These are phyloP conservation scores for Thinocorus orbignyianus DNA, from an alignment of 2,113 vertebrate genomes.

Conservation along the genomic window DNA sequence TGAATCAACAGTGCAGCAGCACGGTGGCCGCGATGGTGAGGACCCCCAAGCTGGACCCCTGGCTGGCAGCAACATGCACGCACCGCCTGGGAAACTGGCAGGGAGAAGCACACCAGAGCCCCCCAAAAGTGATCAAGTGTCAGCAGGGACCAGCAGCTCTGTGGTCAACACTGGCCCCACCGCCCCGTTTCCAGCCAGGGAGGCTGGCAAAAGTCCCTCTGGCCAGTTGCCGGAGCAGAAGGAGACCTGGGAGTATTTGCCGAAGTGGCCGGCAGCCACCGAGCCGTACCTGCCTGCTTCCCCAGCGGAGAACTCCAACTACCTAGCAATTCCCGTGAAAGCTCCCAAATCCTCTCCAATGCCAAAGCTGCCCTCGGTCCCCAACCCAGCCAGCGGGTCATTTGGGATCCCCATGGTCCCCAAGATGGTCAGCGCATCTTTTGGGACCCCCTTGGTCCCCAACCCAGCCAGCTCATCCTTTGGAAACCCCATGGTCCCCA, in stretches of 20 bases:
- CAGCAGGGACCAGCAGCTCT: not conserved
- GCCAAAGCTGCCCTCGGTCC: not conserved
- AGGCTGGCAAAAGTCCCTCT: not conserved
- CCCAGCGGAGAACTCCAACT: constrained; percentile 11
- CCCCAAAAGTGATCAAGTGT: not conserved
- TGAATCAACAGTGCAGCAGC: not conserved
- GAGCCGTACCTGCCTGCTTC: not conserved
- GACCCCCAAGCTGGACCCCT: not conserved
- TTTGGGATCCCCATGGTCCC: not conserved
- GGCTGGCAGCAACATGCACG: not conserved
- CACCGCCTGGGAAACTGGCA: not conserved
- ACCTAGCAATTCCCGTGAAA: constrained; percentile 62
- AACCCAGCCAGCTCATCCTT: not conserved
- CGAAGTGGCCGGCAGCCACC: not conserved
- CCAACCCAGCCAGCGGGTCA: not conserved
- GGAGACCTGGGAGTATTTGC: not conserved
- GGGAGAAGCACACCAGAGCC: not conserved
- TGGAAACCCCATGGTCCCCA: not conserved
- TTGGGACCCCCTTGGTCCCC: not conserved
- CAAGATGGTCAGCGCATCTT: fast-evolving
- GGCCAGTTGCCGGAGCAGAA: not conserved
- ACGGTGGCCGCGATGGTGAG: fast-evolving
- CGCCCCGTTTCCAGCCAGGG: not conserved
- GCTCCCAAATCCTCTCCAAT: not conserved
- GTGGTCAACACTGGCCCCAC: not conserved